Conservation (phyloP, 2,113 vertebrate species). For the Scomber japonicus region DNA sequence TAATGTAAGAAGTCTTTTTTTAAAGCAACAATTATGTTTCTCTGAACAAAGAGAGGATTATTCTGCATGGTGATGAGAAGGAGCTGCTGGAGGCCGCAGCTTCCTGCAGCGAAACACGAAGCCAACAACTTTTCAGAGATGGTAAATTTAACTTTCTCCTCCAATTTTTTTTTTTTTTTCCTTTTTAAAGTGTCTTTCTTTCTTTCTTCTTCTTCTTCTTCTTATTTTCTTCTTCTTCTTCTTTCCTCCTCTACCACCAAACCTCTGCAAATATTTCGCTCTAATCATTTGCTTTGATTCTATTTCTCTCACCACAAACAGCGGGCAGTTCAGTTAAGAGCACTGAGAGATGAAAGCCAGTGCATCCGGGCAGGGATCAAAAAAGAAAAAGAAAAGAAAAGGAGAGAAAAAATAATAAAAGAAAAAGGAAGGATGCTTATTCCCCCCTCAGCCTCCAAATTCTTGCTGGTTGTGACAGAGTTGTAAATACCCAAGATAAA, state of each 20-base stretch:
- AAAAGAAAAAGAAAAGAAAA: conserved; percentile 29
- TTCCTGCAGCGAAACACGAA: conserved; percentile 58
- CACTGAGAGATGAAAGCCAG: conserved; percentile 78
- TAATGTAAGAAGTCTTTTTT: conserved; percentile 32
- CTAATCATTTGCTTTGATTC: conserved; percentile 78
- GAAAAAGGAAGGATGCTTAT: conserved; percentile 39
- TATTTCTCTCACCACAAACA: conserved; percentile 60
- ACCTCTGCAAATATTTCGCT: conserved; percentile 66
- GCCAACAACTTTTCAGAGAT: conserved; percentile 61
- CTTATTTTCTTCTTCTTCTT: conserved; percentile 1
- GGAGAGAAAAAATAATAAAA: conserved; percentile 3
- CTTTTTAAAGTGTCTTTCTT: conserved; percentile 36
- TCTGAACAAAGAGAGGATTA: conserved; percentile 63
- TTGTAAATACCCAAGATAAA: conserved; percentile 82
- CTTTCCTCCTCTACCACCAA: conserved; percentile 7
- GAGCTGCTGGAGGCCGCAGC: conserved; percentile 63
- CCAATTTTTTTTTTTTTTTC: conserved; percentile 30
- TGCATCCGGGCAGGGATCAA: conserved; percentile 68
- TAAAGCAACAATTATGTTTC: conserved; percentile 46
- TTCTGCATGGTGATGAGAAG: conserved; percentile 49
- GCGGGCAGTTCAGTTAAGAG: conserved; percentile 61
- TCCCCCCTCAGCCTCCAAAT: conserved; percentile 59
- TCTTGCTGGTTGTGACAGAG: conserved; percentile 70
- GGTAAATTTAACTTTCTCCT: conserved; percentile 69
- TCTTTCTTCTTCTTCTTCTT: background rate